Evolutionary conservation across 2,888 invertebrate genomes (phyloP), one percentile per base, ranked within the genome.

Genomic region (Trachelus iudaicus): DNA sequence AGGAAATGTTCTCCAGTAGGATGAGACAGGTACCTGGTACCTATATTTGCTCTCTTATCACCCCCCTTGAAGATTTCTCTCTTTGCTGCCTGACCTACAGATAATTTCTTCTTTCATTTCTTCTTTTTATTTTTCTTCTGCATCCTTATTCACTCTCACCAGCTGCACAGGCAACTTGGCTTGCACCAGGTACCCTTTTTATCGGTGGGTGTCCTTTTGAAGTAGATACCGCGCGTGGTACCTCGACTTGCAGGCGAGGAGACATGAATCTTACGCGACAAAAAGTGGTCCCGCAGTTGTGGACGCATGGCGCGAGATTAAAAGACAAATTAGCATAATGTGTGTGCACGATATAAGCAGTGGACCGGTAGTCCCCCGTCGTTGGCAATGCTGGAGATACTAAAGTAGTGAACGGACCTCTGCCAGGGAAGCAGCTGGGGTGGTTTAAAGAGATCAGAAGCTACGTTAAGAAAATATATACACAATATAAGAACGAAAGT

Each of bases 251-350:
- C 79, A 79, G 77, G 80, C 76, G 79, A 80, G 73, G 81, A 79
- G 80, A 81, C 81, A 81, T 80, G 81, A 83, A 83, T 83, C 83
- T 82, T 79, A 77, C 78, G 80, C 76, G 79, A 81, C 80, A 82
- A 84, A 81, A 83, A 83, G 82, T 79, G 81, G 79, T 81, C 75
- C 76, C 76, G 69, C 73, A 78, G 81, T 71, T 68, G 82, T 83
- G 86, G 85, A 85, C 86, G 85, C 87, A 85, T 81, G 87, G 86
- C 86, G 85, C 85, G 87, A 89, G 89, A 90, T 90, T 90, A 90
- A 90, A 90, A 89, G 87, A 85, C 84, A 87, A 89, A 90, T 90
- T 90, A 89, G 89, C 90, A 90, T 90, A 89, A 89, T 88, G 88
- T 85, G 85, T 86, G 84, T 86, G 86, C 85, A 85, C 31, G 71